Evolutionary conservation across 2,797 vertebrate genomes (phyloP).

Genomic region (Myotis myotis): DNA sequence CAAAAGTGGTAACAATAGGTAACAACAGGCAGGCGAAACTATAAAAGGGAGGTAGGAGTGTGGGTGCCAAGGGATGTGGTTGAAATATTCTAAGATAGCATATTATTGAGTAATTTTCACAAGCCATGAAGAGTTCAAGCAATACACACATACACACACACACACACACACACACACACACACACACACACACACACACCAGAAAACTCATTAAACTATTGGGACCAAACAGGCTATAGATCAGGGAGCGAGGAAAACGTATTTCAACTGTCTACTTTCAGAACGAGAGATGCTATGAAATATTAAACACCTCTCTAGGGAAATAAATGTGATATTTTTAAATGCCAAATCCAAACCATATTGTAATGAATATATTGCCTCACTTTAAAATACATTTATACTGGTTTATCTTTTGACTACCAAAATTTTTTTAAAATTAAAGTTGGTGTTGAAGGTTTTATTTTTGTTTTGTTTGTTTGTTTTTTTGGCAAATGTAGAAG

Average conservation of each 20-base stretch:
- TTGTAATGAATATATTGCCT: slow-evolving; percentile 45
- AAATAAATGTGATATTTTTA: slow-evolving; percentile 55
- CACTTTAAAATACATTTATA: slow-evolving; percentile 52
- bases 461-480: not conserved
- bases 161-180: not conserved
- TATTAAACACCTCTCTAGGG: slow-evolving; percentile 36
- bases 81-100: not conserved
- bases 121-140: not conserved
- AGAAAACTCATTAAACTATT: not conserved
- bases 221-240: not conserved
- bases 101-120: not conserved
- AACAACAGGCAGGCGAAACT: not conserved
- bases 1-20: not conserved
- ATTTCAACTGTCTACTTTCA: slow-evolving; percentile 47
- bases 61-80: not conserved
- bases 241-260: not conserved
- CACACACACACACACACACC: not conserved
- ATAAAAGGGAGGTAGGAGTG: not conserved
- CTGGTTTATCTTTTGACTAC: slow-evolving; percentile 47
- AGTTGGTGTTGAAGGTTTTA: not conserved
- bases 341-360: slow-evolving; percentile 30
- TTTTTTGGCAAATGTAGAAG: not conserved
- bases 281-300: slow-evolving; percentile 23
- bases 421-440: slow-evolving; percentile 9
- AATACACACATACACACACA: not conserved